phyloP scores from a whole-genome alignment of 2,888 invertebrate genomes.

The Tromatobia lineatoria region DNA sequence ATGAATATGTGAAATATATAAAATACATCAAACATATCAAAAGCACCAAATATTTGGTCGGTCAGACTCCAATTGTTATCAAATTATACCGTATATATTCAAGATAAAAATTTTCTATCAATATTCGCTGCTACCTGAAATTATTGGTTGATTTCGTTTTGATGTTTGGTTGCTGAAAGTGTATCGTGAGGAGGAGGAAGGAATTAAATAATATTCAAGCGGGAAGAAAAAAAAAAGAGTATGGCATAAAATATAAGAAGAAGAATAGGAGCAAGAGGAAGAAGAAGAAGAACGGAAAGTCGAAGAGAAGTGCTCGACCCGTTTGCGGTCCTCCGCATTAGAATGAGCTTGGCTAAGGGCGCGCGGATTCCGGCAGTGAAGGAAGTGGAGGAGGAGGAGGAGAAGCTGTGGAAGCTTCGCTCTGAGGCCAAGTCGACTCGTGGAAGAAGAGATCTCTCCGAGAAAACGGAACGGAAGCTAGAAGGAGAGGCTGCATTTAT shows the following conservation, averaged over 20 bases:
- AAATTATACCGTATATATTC: no score
- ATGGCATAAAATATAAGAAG: slow-evolving; percentile 66
- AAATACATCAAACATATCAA: background rate
- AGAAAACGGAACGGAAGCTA: slow-evolving; percentile 79
- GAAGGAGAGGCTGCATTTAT: slow-evolving; percentile 80
- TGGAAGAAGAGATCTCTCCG: slow-evolving; percentile 72
- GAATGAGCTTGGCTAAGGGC: slow-evolving; percentile 73
- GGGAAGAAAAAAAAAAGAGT: slow-evolving; percentile 28
- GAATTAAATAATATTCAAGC: slow-evolving; percentile 56
- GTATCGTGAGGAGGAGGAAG: background rate
- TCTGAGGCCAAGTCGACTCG: slow-evolving; percentile 63
- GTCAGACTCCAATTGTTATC: background rate
- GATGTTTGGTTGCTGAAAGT: background rate
- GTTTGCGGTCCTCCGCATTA: slow-evolving; percentile 74
- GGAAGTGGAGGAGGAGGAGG: slow-evolving; percentile 55
- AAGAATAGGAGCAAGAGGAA: slow-evolving; percentile 69
- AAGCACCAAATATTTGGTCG: no score
- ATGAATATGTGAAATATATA: background rate
- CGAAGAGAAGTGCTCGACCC: slow-evolving; percentile 30
- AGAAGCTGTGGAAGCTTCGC: slow-evolving; percentile 32
- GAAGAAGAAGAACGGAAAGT: slow-evolving; percentile 39
- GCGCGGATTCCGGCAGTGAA: slow-evolving; percentile 37
- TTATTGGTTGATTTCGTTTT: background rate
- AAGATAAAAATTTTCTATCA: no score
- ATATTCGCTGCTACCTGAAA: no score